Evolutionary conservation across 2,888 invertebrate genomes (phyloP).

Genomic region (Brassicogethes aeneus): DNA sequence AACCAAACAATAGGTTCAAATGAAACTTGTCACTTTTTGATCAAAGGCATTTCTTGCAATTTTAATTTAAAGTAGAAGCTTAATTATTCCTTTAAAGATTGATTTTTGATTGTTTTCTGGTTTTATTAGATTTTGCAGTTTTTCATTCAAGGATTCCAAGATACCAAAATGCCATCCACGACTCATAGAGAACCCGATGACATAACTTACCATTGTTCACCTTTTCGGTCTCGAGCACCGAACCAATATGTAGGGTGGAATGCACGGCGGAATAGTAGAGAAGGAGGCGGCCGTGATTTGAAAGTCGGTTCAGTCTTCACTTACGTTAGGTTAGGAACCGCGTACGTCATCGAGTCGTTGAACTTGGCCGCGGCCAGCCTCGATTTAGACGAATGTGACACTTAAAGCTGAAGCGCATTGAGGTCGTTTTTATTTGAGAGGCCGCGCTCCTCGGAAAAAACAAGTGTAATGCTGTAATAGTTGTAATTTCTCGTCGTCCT

Average conservation of each 20-base stretch:
- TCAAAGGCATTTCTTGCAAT: no score
- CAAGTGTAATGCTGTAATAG: conserved; percentile 1
- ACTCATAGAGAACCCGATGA: conserved; percentile 8
- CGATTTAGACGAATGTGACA: conserved; percentile 19
- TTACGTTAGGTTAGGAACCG: conserved; percentile 32
- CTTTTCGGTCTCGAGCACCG: conserved; percentile 6
- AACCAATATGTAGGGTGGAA: conserved; percentile 19
- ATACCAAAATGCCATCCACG: no score
- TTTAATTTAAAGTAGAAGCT: no score
- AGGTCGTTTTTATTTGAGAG: background rate
- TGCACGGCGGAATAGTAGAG: conserved; percentile 13
- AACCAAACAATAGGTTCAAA: no score
- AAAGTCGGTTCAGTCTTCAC: conserved; percentile 22
- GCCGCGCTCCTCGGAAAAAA: background rate
- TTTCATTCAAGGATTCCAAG: no score
- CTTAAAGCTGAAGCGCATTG: background rate
- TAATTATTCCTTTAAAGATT: no score
- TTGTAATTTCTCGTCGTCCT: conserved; percentile 2
- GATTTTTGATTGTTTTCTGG: no score
- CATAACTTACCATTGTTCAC: conserved; percentile 15
- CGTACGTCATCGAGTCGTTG: conserved; percentile 27
- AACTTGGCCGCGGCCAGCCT: conserved; percentile 17
- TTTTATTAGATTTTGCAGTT: no score
- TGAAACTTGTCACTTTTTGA: no score
- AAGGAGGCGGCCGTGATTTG: conserved; percentile 17